phyloP scores from a whole-genome alignment of 2,888 invertebrate genomes.

The Habroteleia sp. region DNA sequence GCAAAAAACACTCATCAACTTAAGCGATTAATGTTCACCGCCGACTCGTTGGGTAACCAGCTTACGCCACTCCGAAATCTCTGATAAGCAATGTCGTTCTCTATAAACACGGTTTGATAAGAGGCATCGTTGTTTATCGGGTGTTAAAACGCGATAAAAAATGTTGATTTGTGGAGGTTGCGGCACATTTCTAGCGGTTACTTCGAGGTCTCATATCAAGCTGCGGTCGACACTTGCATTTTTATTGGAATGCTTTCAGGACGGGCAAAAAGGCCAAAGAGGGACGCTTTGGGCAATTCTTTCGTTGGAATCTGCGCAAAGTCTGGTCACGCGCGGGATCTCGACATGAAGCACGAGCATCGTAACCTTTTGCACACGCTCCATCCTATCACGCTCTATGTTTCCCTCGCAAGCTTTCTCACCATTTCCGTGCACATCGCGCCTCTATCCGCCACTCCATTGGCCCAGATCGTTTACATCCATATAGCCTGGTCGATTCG shows the following conservation, averaged over 20 bases:
- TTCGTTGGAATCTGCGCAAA: slow-evolving; percentile 71
- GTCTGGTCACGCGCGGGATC: slow-evolving; percentile 76
- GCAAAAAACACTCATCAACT: slow-evolving; percentile 28
- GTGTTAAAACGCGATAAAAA: slow-evolving; percentile 33
- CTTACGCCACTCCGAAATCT: too few species aligned
- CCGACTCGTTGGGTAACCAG: slow-evolving; percentile 1
- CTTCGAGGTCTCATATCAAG: slow-evolving; percentile 29
- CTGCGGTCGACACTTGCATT: slow-evolving; percentile 42
- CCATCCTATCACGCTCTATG: slow-evolving; percentile 51
- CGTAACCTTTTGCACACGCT: slow-evolving; percentile 75
- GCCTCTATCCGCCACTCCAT: slow-evolving; percentile 35
- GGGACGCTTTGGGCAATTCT: slow-evolving; percentile 73
- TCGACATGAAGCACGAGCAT: slow-evolving; percentile 74
- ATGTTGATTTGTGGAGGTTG: slow-evolving; percentile 9
- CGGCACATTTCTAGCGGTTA: slow-evolving; percentile 21
- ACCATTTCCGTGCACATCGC: slow-evolving; percentile 34
- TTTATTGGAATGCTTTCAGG: slow-evolving; percentile 53
- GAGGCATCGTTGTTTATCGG: slow-evolving; percentile 32
- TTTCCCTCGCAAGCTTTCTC: slow-evolving; percentile 45
- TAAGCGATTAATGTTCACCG: slow-evolving; percentile 30
- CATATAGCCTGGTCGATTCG: slow-evolving; percentile 2
- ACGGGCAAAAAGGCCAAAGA: slow-evolving; percentile 66
- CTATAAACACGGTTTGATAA: too few species aligned
- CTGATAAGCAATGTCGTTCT: too few species aligned
- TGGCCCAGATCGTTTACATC: slow-evolving; percentile 16